phyloP scores from a whole-genome alignment of 2,113 vertebrate genomes.

The Ramphastos sulfuratus region DNA sequence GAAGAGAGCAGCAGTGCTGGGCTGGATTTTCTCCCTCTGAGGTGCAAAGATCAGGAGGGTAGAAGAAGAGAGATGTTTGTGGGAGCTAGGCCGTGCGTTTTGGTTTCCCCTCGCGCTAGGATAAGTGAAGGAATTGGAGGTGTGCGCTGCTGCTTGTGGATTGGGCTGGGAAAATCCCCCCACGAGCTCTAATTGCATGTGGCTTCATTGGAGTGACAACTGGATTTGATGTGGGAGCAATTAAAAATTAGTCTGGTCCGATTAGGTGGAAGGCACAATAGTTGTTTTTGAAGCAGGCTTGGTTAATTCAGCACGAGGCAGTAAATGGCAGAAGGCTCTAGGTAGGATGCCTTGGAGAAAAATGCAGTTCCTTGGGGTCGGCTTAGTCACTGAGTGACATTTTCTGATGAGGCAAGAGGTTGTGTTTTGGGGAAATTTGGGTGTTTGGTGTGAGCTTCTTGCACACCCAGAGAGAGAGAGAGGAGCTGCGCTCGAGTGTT shows the following conservation, averaged over 20 bases:
- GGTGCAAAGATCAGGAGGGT: not conserved
- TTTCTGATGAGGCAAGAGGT: conserved; percentile 27
- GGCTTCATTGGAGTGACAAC: conserved; percentile 40
- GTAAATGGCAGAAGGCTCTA: conserved; percentile 16
- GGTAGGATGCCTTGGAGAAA: not conserved
- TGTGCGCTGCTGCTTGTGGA: not conserved
- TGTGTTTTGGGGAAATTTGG: not conserved
- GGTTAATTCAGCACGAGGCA: conserved; percentile 58
- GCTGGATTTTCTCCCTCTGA: conserved; percentile 15
- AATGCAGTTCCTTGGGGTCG: conserved; percentile 18
- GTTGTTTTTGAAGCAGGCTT: conserved; percentile 47
- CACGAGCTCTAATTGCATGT: not conserved
- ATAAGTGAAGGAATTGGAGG: conserved; percentile 7
- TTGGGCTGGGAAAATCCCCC: not conserved
- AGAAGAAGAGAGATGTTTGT: not conserved
- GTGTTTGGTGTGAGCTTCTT: conserved; percentile 31
- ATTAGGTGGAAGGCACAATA: not conserved
- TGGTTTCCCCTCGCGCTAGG: not conserved
- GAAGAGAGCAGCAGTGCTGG: not conserved
- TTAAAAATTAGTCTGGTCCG: conserved; percentile 43
- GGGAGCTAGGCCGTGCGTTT: not conserved
- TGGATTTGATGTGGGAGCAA: conserved; percentile 3
- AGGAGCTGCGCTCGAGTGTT: conserved; percentile 34
- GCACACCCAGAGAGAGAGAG: conserved; percentile 25
- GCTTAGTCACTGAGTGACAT: conserved; percentile 49